Conservation (phyloP, 2,797 vertebrate genomes). For the Sparidentex hasta region DNA sequence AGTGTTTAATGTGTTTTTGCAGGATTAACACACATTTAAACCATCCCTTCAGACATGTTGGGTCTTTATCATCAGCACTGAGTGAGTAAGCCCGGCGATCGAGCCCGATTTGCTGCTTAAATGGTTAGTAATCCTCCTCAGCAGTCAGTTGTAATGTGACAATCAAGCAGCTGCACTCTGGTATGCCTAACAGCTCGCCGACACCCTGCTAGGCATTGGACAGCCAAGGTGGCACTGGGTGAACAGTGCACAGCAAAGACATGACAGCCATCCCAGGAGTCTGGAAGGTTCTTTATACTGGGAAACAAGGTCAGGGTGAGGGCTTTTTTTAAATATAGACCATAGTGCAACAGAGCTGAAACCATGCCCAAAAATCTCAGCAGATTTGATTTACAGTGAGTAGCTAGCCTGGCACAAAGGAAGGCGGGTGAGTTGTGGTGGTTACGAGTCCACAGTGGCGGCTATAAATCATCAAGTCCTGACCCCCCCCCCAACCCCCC, state of each 20-base stretch:
- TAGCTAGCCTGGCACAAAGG: conserved; percentile 50
- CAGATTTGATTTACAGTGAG: conserved; percentile 70
- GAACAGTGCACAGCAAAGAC: conserved; percentile 58
- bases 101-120: conserved; percentile 55
- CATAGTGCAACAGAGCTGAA: conserved; percentile 55
- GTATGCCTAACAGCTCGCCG: conserved; percentile 62
- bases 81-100: conserved; percentile 70
- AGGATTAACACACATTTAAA: background rate
- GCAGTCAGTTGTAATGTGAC: conserved; percentile 77
- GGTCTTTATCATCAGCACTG: conserved; percentile 51
- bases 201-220: conserved; percentile 38
- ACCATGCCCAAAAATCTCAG: conserved; percentile 55
- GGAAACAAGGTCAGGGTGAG: conserved; percentile 80
- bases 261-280: conserved; percentile 61
- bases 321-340: conserved; percentile 80
- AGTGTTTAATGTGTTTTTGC: background rate
- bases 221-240: conserved; percentile 62
- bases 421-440: conserved; percentile 28
- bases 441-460: conserved; percentile 23
- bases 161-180: conserved; percentile 82
- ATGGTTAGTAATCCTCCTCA: conserved; percentile 71
- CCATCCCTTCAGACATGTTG: background rate
- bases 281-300: conserved; percentile 73
- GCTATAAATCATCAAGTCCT: conserved; percentile 52
- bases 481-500: background rate